Percentiles rank a stretch among this genome's conserved stretches.
Conservation (phyloP, 2,113 vertebrate species). For the Syngnathus scovelli region DNA sequence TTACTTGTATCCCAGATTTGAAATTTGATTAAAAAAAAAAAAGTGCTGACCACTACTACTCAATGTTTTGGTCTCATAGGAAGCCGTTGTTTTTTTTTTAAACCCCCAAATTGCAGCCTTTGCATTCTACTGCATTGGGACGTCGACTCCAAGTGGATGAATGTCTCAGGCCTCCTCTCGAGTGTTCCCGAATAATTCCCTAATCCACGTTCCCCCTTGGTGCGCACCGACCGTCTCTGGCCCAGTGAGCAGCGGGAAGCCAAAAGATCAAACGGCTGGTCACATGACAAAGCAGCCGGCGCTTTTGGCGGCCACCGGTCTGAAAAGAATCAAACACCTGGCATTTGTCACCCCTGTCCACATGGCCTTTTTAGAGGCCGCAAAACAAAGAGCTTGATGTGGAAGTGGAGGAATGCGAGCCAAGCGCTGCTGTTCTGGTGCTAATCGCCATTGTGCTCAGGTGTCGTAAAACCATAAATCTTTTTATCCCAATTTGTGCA, state of each 20-base stretch:
- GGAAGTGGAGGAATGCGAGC: slow-evolving; percentile 23
- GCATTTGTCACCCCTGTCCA: slow-evolving; percentile 59
- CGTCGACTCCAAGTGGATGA: neutral
- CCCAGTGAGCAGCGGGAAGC: slow-evolving; percentile 14
- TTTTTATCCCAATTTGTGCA: slow-evolving; percentile 45
- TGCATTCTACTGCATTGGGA: no score
- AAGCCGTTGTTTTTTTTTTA: no score
- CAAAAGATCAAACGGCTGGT: slow-evolving; percentile 53
- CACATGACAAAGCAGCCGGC: slow-evolving; percentile 46
- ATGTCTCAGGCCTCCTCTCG: neutral
- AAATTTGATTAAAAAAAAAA: no score
- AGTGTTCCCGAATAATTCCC: neutral
- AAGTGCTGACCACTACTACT: no score
- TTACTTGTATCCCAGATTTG: no score
- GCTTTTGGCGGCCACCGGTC: slow-evolving; percentile 41
- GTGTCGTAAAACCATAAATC: slow-evolving; percentile 77
- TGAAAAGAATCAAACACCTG: slow-evolving; percentile 62
- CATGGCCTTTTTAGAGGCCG: slow-evolving; percentile 33
- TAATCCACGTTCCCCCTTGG: slow-evolving; percentile 34
- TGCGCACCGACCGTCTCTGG: slow-evolving; percentile 15
- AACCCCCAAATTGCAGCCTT: no score
- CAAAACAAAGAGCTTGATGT: neutral
- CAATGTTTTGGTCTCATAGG: no score
- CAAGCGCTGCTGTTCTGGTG: slow-evolving; percentile 61
- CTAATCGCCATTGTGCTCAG: slow-evolving; percentile 67